Evolutionary conservation across 2,113 vertebrate genomes (phyloP).

Genomic region (Piprites chloris): DNA sequence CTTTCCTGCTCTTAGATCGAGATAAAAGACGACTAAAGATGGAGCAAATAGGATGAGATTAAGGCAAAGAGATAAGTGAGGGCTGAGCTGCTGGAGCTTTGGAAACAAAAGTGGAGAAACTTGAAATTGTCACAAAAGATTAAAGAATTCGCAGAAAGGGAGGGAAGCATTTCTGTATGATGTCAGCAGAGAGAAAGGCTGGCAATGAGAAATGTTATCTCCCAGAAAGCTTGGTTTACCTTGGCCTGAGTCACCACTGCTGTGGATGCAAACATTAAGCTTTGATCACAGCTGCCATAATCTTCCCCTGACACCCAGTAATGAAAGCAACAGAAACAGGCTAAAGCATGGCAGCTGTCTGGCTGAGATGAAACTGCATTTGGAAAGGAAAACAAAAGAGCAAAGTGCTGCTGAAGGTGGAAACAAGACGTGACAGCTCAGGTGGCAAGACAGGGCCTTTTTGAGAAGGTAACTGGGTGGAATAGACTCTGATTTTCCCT

Average conservation of each 20-base stretch:
- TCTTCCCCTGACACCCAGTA: background rate
- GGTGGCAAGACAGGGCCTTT: background rate
- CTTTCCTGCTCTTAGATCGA: background rate
- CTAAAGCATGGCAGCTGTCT: background rate
- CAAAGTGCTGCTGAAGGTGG: background rate
- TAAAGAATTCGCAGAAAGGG: background rate
- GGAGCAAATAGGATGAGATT: background rate
- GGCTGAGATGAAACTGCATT: background rate
- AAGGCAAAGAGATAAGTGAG: background rate
- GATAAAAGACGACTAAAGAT: background rate
- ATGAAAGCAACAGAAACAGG: background rate
- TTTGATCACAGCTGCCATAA: constrained; percentile 12
- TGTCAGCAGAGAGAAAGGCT: background rate
- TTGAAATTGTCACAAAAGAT: background rate
- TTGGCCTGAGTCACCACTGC: background rate
- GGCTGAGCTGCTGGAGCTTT: background rate
- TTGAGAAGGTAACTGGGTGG: background rate
- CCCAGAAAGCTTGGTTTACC: background rate
- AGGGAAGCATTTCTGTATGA: background rate
- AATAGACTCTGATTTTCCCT: background rate
- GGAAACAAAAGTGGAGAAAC: background rate
- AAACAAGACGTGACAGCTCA: background rate
- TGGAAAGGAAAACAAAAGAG: background rate
- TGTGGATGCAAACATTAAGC: background rate
- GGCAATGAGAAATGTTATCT: background rate